Percentiles rank a stretch among this genome's conserved stretches.
Evolutionary conservation across 2,113 vertebrate species (phyloP).

Genomic region (Egretta garzetta): DNA sequence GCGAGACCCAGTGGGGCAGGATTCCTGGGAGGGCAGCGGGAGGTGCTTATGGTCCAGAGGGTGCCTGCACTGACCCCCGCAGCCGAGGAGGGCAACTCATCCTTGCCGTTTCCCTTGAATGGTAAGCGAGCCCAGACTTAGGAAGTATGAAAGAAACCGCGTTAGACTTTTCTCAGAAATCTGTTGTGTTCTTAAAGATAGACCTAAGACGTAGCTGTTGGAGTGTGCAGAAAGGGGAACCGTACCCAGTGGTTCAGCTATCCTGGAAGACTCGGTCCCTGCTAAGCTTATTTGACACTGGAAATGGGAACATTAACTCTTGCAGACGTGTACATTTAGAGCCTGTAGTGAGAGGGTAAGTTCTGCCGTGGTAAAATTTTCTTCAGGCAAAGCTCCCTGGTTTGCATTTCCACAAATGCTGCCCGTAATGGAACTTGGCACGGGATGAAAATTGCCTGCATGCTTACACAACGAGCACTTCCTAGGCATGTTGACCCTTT

Average conservation of each 20-base stretch:
- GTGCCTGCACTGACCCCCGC: fast-evolving
- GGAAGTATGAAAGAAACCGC: not conserved
- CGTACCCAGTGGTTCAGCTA: not conserved
- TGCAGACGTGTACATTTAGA: not conserved
- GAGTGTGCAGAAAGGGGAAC: not conserved
- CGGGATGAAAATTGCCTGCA: not conserved
- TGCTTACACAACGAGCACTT: not conserved
- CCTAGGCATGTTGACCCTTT: not conserved
- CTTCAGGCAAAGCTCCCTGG: not conserved
- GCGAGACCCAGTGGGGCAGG: fast-evolving
- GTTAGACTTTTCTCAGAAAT: not conserved
- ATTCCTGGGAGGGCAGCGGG: fast-evolving
- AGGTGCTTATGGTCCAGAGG: fast-evolving
- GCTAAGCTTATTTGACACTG: not conserved
- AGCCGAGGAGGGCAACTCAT: not conserved
- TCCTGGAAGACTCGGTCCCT: not conserved
- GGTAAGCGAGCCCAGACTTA: not conserved
- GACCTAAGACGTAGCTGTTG: not conserved
- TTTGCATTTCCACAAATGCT: not conserved
- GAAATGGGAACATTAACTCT: not conserved
- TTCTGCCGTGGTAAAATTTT: not conserved
- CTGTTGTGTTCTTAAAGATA: not conserved
- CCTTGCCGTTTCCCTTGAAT: not conserved
- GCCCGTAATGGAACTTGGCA: not conserved
- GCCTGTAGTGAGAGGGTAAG: not conserved